Evolutionary conservation across 1,140 invertebrate species (phyloP), one percentile per base, ranked within the genome.

Genomic region (Latrodectus geometricus): DNA sequence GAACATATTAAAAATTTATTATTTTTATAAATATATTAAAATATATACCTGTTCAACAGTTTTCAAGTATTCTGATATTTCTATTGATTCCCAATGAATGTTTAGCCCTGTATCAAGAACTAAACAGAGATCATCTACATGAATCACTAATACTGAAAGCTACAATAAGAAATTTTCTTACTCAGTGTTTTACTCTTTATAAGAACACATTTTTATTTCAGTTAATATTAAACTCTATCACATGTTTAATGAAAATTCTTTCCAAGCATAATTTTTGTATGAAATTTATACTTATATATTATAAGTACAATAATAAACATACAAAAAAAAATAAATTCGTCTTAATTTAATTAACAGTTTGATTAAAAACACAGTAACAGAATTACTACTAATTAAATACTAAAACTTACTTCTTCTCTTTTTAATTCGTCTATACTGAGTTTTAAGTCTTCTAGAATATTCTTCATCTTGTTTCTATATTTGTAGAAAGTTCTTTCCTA

Each of bases 1-100:
- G 5, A 35, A 35, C 5, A 35, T 3, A 35, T 35, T 35, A 35
- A 35, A 35, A 35, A 35, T 35, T 35, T 35, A 35, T 5, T 35
- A 35, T 3, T 3, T 35, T 3, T 35, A 3, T 3, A 35, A 35
- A 35, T 35, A 35, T 35, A 35, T 35, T 35, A 35, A 35, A 35
- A 35, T 35, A 35, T 5, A 35, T 20, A 72, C 83, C 23, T 70
- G 48, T 72, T 86, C 66, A 3, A 74, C 17, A 15, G 69, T 86
- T 20, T 77, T 86, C 7, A 86, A 50, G 35, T 56, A 86, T n/a
- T 70, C 66, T 0, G 50, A 8, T n/a, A 86, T 23, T 56, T 72
- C 74, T 0, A 49, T 50, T 1, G 74, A 70, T 49, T 86, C 83
- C 83, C 83, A 86, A 7, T 72, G 66, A 4, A 86, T 84, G 49